Evolutionary conservation across 2,888 invertebrate genomes (phyloP), one percentile per base, ranked within the genome.

Genomic region (Rhagophthalmus giganteus): DNA sequence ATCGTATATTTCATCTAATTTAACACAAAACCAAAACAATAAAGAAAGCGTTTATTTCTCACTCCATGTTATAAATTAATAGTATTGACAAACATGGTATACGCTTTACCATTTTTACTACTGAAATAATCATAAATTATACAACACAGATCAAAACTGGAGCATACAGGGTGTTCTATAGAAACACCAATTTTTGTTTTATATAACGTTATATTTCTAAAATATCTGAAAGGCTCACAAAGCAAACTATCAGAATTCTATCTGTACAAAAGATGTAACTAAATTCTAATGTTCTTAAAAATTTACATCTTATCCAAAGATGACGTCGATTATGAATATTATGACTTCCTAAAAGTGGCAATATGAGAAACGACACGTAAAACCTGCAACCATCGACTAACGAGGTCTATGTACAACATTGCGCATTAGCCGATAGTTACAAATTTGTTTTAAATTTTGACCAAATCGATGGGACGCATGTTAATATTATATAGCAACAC

Each of bases 81-180:
- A 12, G 4, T 31, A 31, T 4, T 15, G 31, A 12, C 31, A 31
- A 31, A 31, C 20, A 20, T 5, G 12, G 7, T 10, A 31, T 11
- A 31, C 2, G 6, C 6, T n/a, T n/a, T n/a, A 2, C n/a, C 51
- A 35, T 30, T 63, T 66, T 66, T 66, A 65, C 65, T 65, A 63
- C 46, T 63, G 60, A 64, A 66, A 63, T 64, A 61, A 64, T 65
- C 64, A 65, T 64, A 65, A 65, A 65, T 59, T 62, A 60, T 62
- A 60, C 54, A 62, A 44, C 61, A 63, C 62, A 62, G 56, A 58
- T 64, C 57, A 58, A 61, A 54, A 40, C 49, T 50, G 50, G 54
- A 61, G 53, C 48, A 58, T 56, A 48, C 51, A 45, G 56, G 56
- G 48, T 52, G 50, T 52, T 31, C 15, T 51, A 53, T 25, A 52